Evolutionary conservation across 2,797 vertebrate genomes (phyloP).

Genomic region (Tamandua tetradactyla): DNA sequence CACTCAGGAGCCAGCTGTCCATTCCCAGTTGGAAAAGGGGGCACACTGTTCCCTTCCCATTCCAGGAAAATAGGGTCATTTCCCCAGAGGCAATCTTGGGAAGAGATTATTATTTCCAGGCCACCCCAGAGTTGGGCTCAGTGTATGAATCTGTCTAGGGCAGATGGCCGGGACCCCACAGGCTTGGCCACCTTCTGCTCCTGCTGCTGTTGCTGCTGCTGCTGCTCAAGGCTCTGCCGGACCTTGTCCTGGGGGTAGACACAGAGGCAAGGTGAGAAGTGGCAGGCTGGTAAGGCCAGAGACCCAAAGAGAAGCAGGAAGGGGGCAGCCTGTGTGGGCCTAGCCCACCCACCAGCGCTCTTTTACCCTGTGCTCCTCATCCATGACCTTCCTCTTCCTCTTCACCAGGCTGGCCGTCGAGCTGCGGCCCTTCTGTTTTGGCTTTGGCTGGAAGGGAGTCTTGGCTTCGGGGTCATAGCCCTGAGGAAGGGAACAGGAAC

Average conservation of each 20-base stretch:
- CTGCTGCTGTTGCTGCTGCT: constrained; percentile 47
- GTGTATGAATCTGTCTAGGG: constrained; percentile 90
- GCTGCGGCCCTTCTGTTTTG: constrained; percentile 88
- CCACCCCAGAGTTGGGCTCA: constrained; percentile 69
- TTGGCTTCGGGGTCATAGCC: constrained; percentile 91
- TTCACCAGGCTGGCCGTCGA: constrained; percentile 86
- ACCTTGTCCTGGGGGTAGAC: constrained; percentile 85
- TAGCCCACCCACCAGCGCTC: background rate
- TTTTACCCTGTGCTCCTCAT: constrained; percentile 90
- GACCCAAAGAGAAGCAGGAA: background rate
- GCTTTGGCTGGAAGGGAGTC: constrained; percentile 88
- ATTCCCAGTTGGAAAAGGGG: background rate
- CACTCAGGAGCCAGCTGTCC: background rate
- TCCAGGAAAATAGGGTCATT: background rate
- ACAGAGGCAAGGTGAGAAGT: background rate
- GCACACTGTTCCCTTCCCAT: background rate
- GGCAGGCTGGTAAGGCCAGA: background rate
- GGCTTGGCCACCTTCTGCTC: constrained; percentile 48
- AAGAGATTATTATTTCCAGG: background rate
- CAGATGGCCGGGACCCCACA: constrained; percentile 76
- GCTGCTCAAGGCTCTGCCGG: constrained; percentile 80
- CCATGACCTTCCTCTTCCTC: constrained; percentile 91
- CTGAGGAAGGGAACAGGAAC: constrained; percentile 75
- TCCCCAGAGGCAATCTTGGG: background rate
- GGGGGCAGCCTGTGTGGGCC: fast-evolving